These are phyloP conservation scores for Heterochromis multidens DNA, from an alignment of 2,113 vertebrate species.

Conservation along the genomic window DNA sequence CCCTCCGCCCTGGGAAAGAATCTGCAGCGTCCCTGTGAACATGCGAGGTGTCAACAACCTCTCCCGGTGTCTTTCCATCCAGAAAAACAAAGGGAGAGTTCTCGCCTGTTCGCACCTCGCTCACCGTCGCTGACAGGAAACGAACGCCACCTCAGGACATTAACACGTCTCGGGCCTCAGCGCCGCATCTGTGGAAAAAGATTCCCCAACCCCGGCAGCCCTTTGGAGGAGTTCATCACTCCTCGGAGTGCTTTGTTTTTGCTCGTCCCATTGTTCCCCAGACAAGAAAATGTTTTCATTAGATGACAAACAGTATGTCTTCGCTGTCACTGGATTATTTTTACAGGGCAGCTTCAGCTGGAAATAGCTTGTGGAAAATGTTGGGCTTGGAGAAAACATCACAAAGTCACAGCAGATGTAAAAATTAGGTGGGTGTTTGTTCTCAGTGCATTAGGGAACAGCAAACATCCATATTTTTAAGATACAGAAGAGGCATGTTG, in stretches of 20 bases:
- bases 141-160: slow-evolving; percentile 45
- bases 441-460: neutral
- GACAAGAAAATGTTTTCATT: slow-evolving; percentile 23
- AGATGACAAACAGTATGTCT: slow-evolving; percentile 20
- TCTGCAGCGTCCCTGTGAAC: slow-evolving; percentile 63
- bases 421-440: accelerated
- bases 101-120: neutral
- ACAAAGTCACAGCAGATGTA: neutral
- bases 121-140: slow-evolving; percentile 59
- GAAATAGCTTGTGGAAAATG: slow-evolving; percentile 29
- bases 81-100: slow-evolving; percentile 66
- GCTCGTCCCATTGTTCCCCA: slow-evolving; percentile 38
- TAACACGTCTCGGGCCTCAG: slow-evolving; percentile 12
- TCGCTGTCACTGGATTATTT: slow-evolving; percentile 30
- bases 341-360: slow-evolving; percentile 6
- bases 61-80: slow-evolving; percentile 69
- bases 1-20: slow-evolving; percentile 73
- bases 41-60: slow-evolving; percentile 55
- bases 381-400: neutral
- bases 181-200: slow-evolving; percentile 42
- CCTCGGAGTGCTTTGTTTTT: slow-evolving; percentile 38
- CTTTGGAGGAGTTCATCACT: slow-evolving; percentile 40
- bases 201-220: slow-evolving; percentile 18
- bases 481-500: neutral
- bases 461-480: neutral